Evolutionary conservation across 2,113 vertebrate genomes (phyloP).

Genomic region (Microtus oregoni): DNA sequence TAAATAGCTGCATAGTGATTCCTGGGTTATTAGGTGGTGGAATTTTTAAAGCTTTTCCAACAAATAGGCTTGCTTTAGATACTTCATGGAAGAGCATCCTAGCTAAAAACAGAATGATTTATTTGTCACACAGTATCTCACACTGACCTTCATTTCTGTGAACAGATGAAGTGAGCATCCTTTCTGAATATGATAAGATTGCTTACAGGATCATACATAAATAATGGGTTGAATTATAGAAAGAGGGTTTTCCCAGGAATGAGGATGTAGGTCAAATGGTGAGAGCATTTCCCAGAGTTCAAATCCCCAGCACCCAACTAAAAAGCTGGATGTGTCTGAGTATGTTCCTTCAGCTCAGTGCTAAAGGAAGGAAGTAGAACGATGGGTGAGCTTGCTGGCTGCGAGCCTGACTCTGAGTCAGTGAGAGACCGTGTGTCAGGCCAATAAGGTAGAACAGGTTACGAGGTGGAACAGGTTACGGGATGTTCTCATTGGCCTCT

Average conservation of each 20-base stretch:
- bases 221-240: neutral
- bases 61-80: conserved; percentile 48
- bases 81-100: neutral
- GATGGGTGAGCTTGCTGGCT: too few species aligned
- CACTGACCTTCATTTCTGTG: neutral
- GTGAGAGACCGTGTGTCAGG: neutral
- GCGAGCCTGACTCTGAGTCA: too few species aligned
- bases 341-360: too few species aligned
- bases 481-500: neutral
- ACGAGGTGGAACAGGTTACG: too few species aligned
- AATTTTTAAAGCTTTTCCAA: neutral
- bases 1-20: conserved; percentile 45
- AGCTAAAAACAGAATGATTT: conserved; percentile 1
- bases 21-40: conserved; percentile 43
- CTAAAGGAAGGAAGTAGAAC: neutral
- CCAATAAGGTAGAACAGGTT: neutral
- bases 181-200: neutral
- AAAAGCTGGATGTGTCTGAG: neutral
- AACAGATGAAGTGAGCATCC: neutral
- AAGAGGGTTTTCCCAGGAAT: neutral
- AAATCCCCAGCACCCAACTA: too few species aligned
- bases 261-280: too few species aligned
- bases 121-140: neutral
- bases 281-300: neutral
- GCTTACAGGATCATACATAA: neutral